These are phyloP conservation scores for Protobothrops mucrosquamatus DNA, from an alignment of 2,113 vertebrate genomes.

Conservation along the genomic window DNA sequence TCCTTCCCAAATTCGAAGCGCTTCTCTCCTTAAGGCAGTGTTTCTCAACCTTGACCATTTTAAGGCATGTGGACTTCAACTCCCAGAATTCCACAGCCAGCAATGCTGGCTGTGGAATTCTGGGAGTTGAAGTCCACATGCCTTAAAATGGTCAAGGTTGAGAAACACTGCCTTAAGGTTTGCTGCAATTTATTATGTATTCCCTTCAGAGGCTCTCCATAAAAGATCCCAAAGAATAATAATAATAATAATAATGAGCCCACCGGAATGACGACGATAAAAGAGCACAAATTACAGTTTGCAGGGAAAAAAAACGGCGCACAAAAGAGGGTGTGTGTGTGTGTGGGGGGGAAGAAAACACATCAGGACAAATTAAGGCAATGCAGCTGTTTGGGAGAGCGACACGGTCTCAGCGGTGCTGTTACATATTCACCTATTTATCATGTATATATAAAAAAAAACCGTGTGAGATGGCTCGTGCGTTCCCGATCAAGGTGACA, in stretches of 20 bases:
- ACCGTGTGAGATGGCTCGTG: conserved; percentile 32
- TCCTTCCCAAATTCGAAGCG: background rate
- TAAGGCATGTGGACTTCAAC: no score
- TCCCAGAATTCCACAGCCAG: no score
- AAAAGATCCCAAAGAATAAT: background rate
- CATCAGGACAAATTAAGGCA: background rate
- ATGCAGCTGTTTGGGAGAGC: background rate
- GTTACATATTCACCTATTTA: conserved; percentile 28
- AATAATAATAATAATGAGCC: background rate
- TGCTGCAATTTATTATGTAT: background rate
- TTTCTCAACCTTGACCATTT: no score
- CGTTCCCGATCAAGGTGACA: conserved; percentile 20
- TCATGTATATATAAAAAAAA: conserved; percentile 5
- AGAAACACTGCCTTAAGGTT: background rate
- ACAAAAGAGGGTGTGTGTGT: background rate
- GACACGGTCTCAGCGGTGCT: background rate
- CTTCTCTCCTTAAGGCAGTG: background rate
- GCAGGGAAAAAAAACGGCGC: background rate
- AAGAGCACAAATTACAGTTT: background rate
- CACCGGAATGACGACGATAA: background rate
- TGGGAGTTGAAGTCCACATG: no score
- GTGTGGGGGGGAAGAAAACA: background rate
- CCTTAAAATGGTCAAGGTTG: no score
- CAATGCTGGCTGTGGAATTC: no score
- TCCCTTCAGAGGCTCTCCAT: background rate